Conservation (phyloP, 2,888 invertebrate genomes). For the Philereme vetulata region DNA sequence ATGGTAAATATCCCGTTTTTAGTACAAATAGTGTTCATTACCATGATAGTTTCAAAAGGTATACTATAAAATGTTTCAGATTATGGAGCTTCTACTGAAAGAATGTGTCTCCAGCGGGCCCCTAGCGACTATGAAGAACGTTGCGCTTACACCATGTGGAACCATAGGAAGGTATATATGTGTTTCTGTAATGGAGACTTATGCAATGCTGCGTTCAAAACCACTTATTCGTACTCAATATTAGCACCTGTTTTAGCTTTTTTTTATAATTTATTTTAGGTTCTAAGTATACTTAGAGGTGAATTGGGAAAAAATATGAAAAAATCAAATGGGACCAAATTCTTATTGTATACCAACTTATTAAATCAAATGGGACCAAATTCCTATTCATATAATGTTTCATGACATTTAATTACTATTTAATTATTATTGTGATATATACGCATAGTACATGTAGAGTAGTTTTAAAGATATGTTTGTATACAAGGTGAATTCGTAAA, state of each 20-base stretch:
- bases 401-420: too few relatives aligned
- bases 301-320: too few relatives aligned
- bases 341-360: too few relatives aligned
- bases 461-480: neutral
- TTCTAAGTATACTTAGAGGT: neutral
- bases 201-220: conserved; percentile 85
- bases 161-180: conserved; percentile 93
- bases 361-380: too few relatives aligned
- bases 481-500: neutral
- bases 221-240: conserved; percentile 44
- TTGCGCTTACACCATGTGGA: conserved; percentile 93
- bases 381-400: neutral
- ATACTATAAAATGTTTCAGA: conserved; percentile 77
- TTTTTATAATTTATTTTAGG: conserved; percentile 31
- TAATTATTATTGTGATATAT: conserved; percentile 3
- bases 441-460: conserved; percentile 1
- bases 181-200: conserved; percentile 96
- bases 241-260: conserved; percentile 46
- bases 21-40: neutral
- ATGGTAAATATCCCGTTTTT: too few relatives aligned
- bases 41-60: too few relatives aligned
- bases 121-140: conserved; percentile 95
- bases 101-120: conserved; percentile 93
- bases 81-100: conserved; percentile 93
- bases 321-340: too few relatives aligned